A percentile compares a stretch with the other conserved stretches of the same genome.
These are phyloP conservation scores for Cyclophora punctaria DNA, from an alignment of 2,888 invertebrate genomes.

Conservation along the genomic window DNA sequence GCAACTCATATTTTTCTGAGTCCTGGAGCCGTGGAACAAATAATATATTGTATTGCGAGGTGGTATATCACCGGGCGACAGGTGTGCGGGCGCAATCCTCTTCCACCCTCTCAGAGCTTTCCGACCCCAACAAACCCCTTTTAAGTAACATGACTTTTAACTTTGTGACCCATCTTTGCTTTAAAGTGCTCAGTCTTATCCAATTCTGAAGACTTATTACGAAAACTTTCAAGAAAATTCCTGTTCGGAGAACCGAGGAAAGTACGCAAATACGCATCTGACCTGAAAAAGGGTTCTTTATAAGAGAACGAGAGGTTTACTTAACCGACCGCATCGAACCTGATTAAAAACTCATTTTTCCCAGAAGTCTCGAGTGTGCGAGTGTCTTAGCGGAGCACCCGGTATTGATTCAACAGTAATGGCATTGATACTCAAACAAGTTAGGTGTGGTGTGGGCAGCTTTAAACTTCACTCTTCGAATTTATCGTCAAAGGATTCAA, in stretches of 20 bases:
- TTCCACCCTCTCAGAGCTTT: conserved; percentile 56
- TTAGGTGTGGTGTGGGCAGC: neutral
- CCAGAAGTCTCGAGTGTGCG: no score
- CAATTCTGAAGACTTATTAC: conserved; percentile 42
- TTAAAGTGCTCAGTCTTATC: conserved; percentile 61
- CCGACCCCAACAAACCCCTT: conserved; percentile 65
- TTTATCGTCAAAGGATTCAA: conserved; percentile 8
- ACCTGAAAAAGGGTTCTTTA: conserved; percentile 8
- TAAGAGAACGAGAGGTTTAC: neutral
- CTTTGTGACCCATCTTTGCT: conserved; percentile 71
- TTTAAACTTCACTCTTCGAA: conserved; percentile 10
- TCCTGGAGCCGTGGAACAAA: conserved; percentile 17
- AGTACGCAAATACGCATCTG: conserved; percentile 7
- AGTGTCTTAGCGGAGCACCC: no score
- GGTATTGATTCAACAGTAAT: no score
- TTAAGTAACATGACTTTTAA: conserved; percentile 74
- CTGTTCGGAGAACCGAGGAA: conserved; percentile 23
- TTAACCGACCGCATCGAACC: no score
- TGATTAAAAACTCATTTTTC: no score
- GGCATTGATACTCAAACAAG: neutral
- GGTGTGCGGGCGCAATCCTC: conserved; percentile 64
- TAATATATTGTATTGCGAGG: conserved; percentile 38
- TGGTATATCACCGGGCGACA: conserved; percentile 50
- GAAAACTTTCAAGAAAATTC: conserved; percentile 29
- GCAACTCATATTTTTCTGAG: conserved; percentile 17